These are phyloP conservation scores for Pimpla rufipes DNA, from an alignment of 2,888 invertebrate genomes.

Conservation along the genomic window DNA sequence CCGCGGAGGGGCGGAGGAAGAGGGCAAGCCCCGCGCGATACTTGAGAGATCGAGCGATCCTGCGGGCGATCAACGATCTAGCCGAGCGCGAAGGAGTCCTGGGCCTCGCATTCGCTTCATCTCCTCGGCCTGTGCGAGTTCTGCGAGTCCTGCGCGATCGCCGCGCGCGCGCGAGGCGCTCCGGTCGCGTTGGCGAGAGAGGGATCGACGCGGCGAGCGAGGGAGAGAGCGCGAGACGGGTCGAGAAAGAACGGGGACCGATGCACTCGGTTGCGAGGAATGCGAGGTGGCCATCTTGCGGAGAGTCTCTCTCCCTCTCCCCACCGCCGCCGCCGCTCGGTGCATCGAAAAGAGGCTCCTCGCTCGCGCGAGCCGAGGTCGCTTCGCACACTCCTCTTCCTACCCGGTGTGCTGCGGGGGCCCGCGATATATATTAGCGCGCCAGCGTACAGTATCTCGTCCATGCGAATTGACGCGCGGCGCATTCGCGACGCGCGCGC, in stretches of 20 bases:
- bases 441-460: conserved; percentile 64
- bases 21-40: conserved; percentile 41
- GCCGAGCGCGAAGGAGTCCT: conserved; percentile 45
- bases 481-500: conserved; percentile 33
- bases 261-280: conserved; percentile 77
- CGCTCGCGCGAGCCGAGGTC: conserved; percentile 65
- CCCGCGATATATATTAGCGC: conserved; percentile 57
- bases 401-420: conserved; percentile 34
- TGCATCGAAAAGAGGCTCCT: conserved; percentile 76
- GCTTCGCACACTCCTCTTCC: conserved; percentile 72
- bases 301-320: conserved; percentile 72
- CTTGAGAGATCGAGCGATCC: conserved; percentile 55
- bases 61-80: conserved; percentile 60
- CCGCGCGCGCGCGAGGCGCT: conserved; percentile 71
- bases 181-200: conserved; percentile 46
- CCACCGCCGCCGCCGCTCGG: conserved; percentile 59
- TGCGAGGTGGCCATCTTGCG: conserved; percentile 83
- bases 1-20: conserved; percentile 6
- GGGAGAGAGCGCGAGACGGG: conserved; percentile 42
- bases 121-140: conserved; percentile 47
- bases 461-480: conserved; percentile 51
- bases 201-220: conserved; percentile 36
- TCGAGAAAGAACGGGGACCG: conserved; percentile 65
- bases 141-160: conserved; percentile 66
- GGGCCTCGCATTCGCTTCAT: conserved; percentile 16